A percentile compares a stretch with the other conserved stretches of the same genome.
Conservation (phyloP, 2,888 invertebrate genomes). For the Morinoia aosen region DNA sequence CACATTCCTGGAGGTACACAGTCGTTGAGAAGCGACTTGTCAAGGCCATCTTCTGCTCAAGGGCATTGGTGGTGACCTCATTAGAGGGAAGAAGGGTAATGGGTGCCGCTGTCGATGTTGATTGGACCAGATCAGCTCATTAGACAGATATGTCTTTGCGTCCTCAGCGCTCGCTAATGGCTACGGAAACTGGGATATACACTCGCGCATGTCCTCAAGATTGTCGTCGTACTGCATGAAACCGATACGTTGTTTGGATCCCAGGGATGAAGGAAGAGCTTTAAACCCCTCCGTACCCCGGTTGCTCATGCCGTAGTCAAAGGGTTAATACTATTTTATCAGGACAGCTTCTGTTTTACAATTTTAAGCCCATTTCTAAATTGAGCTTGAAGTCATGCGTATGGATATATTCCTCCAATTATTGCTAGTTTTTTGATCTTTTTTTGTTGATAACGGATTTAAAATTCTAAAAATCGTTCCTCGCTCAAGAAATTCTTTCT, state of each 20-base stretch:
- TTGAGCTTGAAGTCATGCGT: too few relatives aligned
- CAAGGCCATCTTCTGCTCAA: not conserved
- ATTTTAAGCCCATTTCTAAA: too few relatives aligned
- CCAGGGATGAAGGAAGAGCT: not conserved
- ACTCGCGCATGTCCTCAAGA: not conserved
- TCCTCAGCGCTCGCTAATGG: not conserved
- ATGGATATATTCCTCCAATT: too few relatives aligned
- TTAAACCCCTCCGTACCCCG: too few relatives aligned
- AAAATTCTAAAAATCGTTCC: too few relatives aligned
- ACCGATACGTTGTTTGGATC: not conserved
- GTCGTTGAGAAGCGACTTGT: not conserved
- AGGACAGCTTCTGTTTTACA: too few relatives aligned
- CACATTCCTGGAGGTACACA: not conserved
- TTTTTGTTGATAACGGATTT: too few relatives aligned
- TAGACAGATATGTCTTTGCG: not conserved
- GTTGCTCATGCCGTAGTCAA: too few relatives aligned
- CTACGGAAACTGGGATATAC: not conserved
- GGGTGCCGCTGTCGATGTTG: not conserved
- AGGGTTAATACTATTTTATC: too few relatives aligned
- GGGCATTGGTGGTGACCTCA: not conserved
- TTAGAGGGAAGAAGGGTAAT: not conserved
- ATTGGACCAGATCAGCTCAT: not conserved
- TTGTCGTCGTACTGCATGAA: not conserved
- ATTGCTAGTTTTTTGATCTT: too few relatives aligned
- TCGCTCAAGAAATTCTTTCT: too few relatives aligned